Evolutionary conservation across 2,888 invertebrate genomes (phyloP), one percentile per base, ranked within the genome.

Genomic region (Conchocele bisecta): DNA sequence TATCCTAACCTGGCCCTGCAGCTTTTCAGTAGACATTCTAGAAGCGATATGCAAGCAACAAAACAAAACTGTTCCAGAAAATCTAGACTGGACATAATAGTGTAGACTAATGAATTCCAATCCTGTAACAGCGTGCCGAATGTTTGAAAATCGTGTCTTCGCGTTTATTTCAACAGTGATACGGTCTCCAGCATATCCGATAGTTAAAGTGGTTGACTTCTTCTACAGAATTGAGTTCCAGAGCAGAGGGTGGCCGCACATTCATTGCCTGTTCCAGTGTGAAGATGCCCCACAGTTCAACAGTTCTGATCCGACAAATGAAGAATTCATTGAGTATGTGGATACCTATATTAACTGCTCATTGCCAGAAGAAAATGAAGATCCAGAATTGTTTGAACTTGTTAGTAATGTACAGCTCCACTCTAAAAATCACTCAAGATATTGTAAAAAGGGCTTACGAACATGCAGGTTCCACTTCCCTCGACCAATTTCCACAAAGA

Each of bases 11-110:
- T 79, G 63, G 53, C 76, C 76, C 41, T 44, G 50, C 22, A 68
- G 73, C 11, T 76, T 76, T 41, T 76, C 79, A 13, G 68, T 72
- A 35, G 78, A 75, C 42, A 51, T 78, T 44, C 41, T 68, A 11
- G 58, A 69, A 56, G 63, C 67, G 7, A 69, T 79, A 33, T 39
- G 69, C 31, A 50, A 53, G 26, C 66, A 71, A 26, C 69, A 71
- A 39, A 65, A 60, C n/a, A 28, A 20, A 28, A 39, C 42, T 24
- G 48, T 42, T n/a, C 39, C 59, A 39, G 51, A 59, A 33, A 66
- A 68, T 31, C 37, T 70, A 17, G 60, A 60, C 11, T 74, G 71
- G 69, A 17, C 53, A 28, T 39, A 51, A 42, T 63, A 75, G 50
- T 70, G 72, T 42, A 22, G 60, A 11, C 28, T 74, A 9, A 51